Percentiles rank a stretch among this genome's conserved stretches.
Evolutionary conservation across 2,113 vertebrate species (phyloP).

Genomic region (Corynorhinus townsendii): DNA sequence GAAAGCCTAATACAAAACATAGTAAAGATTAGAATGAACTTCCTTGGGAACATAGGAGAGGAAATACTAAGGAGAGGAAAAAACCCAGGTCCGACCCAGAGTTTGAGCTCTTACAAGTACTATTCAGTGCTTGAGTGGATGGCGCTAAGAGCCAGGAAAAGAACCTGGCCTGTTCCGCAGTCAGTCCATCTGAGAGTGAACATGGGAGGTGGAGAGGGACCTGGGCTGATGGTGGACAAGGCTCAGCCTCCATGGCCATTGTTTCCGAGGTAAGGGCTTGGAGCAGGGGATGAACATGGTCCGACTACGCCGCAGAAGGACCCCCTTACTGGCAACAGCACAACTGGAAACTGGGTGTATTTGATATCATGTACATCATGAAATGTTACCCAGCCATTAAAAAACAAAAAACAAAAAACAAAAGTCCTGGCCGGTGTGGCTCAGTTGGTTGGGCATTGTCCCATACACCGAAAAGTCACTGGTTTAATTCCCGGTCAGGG

Average conservation of each 20-base stretch:
- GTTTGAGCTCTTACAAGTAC: neutral
- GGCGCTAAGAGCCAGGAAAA: neutral
- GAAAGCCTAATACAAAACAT: neutral
- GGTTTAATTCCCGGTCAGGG: too few species aligned
- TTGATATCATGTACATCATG: neutral
- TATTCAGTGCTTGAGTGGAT: neutral
- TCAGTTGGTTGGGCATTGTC: too few species aligned
- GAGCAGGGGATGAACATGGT: too few species aligned
- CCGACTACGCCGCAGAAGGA: too few species aligned
- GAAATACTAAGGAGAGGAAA: too few species aligned
- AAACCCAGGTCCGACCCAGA: neutral
- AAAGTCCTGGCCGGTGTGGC: too few species aligned
- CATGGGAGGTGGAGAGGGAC: neutral
- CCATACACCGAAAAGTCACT: too few species aligned
- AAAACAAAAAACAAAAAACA: neutral
- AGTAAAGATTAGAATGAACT: neutral
- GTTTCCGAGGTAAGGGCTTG: neutral
- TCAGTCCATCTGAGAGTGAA: neutral
- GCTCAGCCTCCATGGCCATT: neutral
- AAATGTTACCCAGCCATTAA: neutral
- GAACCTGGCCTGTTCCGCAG: accelerated
- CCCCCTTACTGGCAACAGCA: accelerated
- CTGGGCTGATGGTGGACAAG: too few species aligned
- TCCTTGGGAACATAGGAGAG: neutral
- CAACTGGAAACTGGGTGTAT: neutral